These are phyloP conservation scores for Alces alces DNA, from an alignment of 2,113 vertebrate species.

Conservation along the genomic window DNA sequence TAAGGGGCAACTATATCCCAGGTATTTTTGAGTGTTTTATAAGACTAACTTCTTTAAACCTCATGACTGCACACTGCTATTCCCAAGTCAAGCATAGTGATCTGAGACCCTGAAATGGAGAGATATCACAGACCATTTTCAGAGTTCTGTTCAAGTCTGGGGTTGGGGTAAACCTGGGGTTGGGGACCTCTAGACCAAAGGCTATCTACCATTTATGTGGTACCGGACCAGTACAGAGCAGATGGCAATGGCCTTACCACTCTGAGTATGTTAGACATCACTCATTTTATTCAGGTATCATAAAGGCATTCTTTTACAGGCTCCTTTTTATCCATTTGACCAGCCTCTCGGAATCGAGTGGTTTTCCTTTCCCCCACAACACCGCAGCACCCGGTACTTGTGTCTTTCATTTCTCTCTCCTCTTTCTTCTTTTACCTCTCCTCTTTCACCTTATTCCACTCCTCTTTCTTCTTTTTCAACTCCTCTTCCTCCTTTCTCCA, in stretches of 20 bases:
- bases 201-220: no score
- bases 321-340: not conserved
- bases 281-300: not conserved
- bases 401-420: constrained; percentile 98
- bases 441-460: constrained; percentile 85
- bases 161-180: not conserved
- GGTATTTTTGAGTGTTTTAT: not conserved
- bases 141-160: not conserved
- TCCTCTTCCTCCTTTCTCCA: no score
- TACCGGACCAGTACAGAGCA: not conserved
- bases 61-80: not conserved
- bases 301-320: not conserved
- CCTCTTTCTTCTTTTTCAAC: no score
- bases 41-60: not conserved
- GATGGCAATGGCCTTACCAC: not conserved
- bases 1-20: not conserved
- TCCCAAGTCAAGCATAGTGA: not conserved
- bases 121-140: not conserved
- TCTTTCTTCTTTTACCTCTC: constrained; percentile 98
- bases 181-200: not conserved
- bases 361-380: not conserved
- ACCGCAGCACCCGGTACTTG: constrained; percentile 67
- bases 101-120: not conserved
- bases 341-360: not conserved
- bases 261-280: not conserved